Conservation (phyloP, 2,888 invertebrate genomes). For the Chamaedrilus cognettii region DNA sequence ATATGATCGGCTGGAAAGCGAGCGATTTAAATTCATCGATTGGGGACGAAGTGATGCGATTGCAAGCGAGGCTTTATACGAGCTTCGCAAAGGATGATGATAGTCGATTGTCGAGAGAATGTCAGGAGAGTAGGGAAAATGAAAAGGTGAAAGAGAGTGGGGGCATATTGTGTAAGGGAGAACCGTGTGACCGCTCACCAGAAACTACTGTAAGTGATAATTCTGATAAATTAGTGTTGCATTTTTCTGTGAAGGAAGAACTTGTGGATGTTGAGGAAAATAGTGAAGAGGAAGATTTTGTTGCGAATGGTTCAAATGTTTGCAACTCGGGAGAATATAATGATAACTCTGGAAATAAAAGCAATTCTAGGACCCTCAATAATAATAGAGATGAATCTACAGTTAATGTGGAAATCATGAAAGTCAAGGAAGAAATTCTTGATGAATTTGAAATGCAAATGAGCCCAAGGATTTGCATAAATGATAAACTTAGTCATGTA, state of each 20-base stretch:
- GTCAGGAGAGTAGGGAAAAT: not conserved
- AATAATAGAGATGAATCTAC: too few species aligned
- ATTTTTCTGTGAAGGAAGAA: constrained; percentile 8
- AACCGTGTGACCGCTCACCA: too few species aligned
- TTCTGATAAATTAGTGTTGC: not conserved
- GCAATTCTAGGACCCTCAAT: too few species aligned
- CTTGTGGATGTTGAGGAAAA: constrained; percentile 5
- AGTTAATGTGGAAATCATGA: not conserved
- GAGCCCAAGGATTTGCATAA: too few species aligned
- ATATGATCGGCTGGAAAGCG: constrained; percentile 8
- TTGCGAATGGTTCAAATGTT: too few species aligned
- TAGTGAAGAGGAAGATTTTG: too few species aligned
- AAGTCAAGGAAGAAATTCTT: constrained; percentile 4
- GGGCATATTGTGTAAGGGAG: not conserved
- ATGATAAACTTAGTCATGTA: too few species aligned
- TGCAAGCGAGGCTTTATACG: constrained; percentile 10
- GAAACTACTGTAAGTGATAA: not conserved
- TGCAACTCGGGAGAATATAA: too few species aligned
- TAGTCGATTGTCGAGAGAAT: too few species aligned
- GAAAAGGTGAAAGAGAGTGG: not conserved
- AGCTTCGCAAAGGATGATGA: constrained; percentile 4
- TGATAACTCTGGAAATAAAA: not conserved
- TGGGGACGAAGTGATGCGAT: constrained; percentile 3
- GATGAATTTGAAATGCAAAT: too few species aligned
- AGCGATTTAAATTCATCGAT: constrained; percentile 7